These are phyloP conservation scores for Parambassis ranga DNA, from an alignment of 2,797 vertebrate species.

Conservation along the genomic window DNA sequence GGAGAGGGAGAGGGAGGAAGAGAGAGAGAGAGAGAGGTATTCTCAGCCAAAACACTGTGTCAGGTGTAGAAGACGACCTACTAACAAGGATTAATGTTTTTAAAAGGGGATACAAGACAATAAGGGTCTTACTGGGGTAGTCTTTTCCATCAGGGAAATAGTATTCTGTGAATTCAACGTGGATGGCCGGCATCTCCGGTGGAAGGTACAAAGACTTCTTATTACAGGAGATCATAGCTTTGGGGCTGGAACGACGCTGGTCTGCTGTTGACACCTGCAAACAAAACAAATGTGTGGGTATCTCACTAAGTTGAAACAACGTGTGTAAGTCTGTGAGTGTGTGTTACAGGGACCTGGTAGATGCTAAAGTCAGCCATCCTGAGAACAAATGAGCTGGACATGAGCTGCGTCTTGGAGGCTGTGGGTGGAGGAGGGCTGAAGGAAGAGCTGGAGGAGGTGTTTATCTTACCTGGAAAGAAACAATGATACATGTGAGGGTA, in stretches of 20 bases:
- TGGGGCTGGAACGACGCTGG: constrained; percentile 93
- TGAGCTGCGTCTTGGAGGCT: constrained; percentile 89
- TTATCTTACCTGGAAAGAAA: constrained; percentile 78
- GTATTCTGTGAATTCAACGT: constrained; percentile 98
- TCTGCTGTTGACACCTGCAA: constrained; percentile 96
- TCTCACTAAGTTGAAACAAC: neutral
- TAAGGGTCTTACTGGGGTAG: constrained; percentile 89
- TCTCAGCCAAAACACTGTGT: neutral
- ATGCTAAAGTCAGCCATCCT: constrained; percentile 97
- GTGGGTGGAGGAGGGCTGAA: constrained; percentile 78
- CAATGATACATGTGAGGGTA: neutral
- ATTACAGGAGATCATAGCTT: constrained; percentile 98
- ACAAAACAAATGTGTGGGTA: neutral
- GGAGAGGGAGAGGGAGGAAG: neutral
- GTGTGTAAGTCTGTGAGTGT: neutral
- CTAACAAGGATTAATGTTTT: neutral
- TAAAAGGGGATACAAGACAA: neutral
- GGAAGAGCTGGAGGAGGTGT: constrained; percentile 77
- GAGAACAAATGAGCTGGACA: constrained; percentile 96
- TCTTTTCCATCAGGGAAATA: constrained; percentile 98
- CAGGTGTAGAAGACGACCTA: neutral
- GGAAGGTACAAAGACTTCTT: constrained; percentile 98
- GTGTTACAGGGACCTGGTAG: constrained; percentile 86
- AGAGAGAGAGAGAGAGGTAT: neutral
- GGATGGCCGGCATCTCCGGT: constrained; percentile 96